A percentile compares a stretch with the other conserved stretches of the same genome.
phyloP scores from a whole-genome alignment of 2,888 invertebrate species.

The Melanostoma mellinum region DNA sequence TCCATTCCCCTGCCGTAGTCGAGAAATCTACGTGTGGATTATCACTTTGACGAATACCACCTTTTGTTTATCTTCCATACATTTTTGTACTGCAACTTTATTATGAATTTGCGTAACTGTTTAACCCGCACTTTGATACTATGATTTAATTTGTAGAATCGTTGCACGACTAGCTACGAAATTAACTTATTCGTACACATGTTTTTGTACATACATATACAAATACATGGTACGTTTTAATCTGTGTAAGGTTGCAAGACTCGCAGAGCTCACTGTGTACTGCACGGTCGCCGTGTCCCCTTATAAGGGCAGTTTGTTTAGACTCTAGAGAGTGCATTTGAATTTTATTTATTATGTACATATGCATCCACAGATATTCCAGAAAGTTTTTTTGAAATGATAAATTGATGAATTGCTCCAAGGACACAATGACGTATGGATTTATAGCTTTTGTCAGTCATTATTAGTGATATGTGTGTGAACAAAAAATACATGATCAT shows the following conservation, averaged over 20 bases:
- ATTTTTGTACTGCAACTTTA: neutral
- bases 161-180: constrained; percentile 33
- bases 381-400: constrained; percentile 15
- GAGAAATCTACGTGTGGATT: no score
- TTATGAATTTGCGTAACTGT: constrained; percentile 61
- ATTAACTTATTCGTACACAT: constrained; percentile 57
- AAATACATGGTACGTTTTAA: constrained; percentile 29
- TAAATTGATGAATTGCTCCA: constrained; percentile 39
- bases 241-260: constrained; percentile 23
- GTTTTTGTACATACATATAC: constrained; percentile 57
- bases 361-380: neutral
- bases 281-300: neutral
- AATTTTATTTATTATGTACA: constrained; percentile 41
- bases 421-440: constrained; percentile 15
- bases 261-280: neutral
- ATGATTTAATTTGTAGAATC: constrained; percentile 56
- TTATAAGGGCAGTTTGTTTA: constrained; percentile 35
- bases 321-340: constrained; percentile 21
- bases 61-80: no score
- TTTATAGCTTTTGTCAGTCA: constrained; percentile 8
- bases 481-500: no score
- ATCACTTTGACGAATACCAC: no score
- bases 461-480: no score
- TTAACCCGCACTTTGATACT: constrained; percentile 51
- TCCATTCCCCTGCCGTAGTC: no score